Percentiles rank a stretch among this genome's conserved stretches.
Conservation (phyloP, 2,113 vertebrate genomes). For the Melanocharis versteri region DNA sequence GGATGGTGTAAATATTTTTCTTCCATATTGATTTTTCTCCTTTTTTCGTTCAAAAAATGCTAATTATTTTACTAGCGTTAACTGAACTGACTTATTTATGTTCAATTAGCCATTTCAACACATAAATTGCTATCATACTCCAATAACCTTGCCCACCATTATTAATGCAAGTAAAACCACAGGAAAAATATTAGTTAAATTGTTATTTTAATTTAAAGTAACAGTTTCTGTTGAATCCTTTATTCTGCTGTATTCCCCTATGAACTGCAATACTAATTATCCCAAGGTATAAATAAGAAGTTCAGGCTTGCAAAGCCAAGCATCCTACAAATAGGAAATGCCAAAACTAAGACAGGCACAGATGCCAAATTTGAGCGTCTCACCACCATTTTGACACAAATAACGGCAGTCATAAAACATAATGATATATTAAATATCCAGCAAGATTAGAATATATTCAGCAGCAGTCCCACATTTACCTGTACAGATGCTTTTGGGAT, state of each 20-base stretch:
- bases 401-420: not conserved
- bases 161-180: not conserved
- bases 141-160: not conserved
- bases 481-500: not conserved
- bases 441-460: not conserved
- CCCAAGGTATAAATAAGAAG: not conserved
- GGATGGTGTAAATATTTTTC: conserved; percentile 28
- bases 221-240: not conserved
- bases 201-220: conserved; percentile 4
- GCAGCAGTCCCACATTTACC: not conserved
- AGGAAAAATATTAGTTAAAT: not conserved
- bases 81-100: not conserved
- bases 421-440: not conserved
- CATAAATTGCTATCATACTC: not conserved
- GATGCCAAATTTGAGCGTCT: not conserved
- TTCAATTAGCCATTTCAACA: conserved; percentile 31
- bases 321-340: not conserved
- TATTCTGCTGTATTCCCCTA: not conserved
- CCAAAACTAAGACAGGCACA: not conserved
- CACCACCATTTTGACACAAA: not conserved
- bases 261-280: not conserved
- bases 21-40: conserved; percentile 38
- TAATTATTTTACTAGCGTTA: conserved; percentile 48
- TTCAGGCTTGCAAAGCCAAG: not conserved
- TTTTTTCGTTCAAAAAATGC: conserved; percentile 35